Conservation (phyloP, 2,113 vertebrate species). For the Aleadryas rufinucha region DNA sequence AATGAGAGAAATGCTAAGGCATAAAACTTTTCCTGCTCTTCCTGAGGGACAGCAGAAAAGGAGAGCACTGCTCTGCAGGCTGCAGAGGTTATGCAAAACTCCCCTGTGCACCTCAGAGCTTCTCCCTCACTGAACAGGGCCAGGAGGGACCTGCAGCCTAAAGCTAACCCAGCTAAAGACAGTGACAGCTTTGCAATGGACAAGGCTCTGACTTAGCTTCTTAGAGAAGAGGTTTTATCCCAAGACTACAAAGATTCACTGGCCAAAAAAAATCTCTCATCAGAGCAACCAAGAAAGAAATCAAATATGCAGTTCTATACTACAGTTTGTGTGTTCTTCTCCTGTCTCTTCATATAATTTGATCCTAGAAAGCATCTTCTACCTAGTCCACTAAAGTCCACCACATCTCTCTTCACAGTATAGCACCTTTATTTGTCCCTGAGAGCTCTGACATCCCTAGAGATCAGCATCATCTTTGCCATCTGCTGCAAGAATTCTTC, state of each 20-base stretch:
- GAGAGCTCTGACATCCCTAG: constrained; percentile 40
- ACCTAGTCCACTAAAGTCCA: background rate
- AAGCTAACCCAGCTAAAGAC: background rate
- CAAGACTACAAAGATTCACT: background rate
- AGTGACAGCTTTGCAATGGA: background rate
- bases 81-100: background rate
- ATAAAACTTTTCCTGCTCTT: background rate
- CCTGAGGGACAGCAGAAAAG: background rate
- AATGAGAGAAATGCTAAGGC: background rate
- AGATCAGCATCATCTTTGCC: background rate
- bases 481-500: background rate
- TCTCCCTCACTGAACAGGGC: background rate
- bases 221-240: background rate
- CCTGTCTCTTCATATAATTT: background rate
- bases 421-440: constrained; percentile 59
- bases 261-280: background rate
- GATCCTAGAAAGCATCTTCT: background rate
- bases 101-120: background rate
- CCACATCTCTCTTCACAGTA: background rate
- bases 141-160: background rate
- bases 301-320: background rate
- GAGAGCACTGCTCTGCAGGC: background rate
- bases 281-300: background rate
- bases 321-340: background rate
- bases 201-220: background rate